Conservation (phyloP, 1,140 invertebrate genomes). For the Ctenoplectra terminalis region DNA sequence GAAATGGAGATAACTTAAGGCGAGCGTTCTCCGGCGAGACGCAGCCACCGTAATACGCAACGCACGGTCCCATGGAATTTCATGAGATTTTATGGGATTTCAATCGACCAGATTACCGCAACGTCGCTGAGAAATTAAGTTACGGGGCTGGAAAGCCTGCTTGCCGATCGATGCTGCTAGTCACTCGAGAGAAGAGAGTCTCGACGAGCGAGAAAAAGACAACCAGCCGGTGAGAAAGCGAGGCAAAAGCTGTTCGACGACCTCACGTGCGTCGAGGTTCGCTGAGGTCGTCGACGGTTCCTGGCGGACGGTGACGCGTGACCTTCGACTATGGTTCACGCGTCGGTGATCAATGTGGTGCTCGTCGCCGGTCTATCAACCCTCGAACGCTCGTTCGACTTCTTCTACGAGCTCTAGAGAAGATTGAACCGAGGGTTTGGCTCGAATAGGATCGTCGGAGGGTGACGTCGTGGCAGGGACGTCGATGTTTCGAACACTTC, state of each 20-base stretch:
- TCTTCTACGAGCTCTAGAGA: neutral
- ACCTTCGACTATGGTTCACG: slow-evolving; percentile 28
- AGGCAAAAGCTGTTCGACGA: slow-evolving; percentile 24
- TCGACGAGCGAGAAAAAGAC: neutral
- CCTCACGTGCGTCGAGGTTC: slow-evolving; percentile 43
- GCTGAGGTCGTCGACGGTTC: slow-evolving; percentile 45
- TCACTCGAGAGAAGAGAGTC: slow-evolving; percentile 53
- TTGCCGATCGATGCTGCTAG: slow-evolving; percentile 69
- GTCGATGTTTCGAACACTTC: too few relatives aligned
- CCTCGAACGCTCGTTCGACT: neutral
- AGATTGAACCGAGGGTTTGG: neutral
- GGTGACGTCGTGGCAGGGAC: too few relatives aligned
- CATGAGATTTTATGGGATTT: slow-evolving; percentile 1
- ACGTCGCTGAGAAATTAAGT: slow-evolving; percentile 66
- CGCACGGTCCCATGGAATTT: too few relatives aligned
- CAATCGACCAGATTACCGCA: slow-evolving; percentile 32
- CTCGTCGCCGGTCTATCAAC: slow-evolving; percentile 10
- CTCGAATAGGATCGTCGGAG: too few relatives aligned
- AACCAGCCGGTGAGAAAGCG: too few relatives aligned
- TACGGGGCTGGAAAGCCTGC: slow-evolving; percentile 60
- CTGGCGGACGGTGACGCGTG: slow-evolving; percentile 27
- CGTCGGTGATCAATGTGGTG: slow-evolving; percentile 15
- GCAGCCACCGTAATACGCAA: too few relatives aligned
- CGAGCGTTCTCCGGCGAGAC: too few relatives aligned
- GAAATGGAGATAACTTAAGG: slow-evolving; percentile 23